A percentile compares a stretch with the other conserved stretches of the same genome.
These are phyloP conservation scores for Bombylius major DNA, from an alignment of 2,888 invertebrate species.

Conservation along the genomic window DNA sequence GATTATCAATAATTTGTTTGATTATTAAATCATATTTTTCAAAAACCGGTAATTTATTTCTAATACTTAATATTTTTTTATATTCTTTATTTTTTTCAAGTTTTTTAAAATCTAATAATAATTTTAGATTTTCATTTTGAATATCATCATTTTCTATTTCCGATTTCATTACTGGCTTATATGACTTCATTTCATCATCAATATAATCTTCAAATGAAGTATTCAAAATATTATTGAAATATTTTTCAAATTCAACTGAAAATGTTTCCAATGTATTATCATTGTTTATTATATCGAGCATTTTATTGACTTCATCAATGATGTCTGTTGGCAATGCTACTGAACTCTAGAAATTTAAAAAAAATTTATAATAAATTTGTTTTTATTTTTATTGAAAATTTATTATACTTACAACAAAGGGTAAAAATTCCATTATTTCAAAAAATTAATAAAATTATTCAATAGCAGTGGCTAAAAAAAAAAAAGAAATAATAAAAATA, in stretches of 20 bases:
- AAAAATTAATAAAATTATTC: too few species aligned
- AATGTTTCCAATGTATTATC: conserved; percentile 15
- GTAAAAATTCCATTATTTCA: too few species aligned
- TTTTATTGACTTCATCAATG: conserved; percentile 18
- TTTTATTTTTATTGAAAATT: too few species aligned
- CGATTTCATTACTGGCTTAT: background rate
- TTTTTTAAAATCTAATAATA: conserved; percentile 10
- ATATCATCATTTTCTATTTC: background rate
- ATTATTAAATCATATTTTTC: conserved; percentile 48
- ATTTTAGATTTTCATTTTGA: background rate
- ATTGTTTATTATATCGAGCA: conserved; percentile 15
- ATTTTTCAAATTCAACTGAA: conserved; percentile 20
- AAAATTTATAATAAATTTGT: too few species aligned
- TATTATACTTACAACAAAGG: too few species aligned
- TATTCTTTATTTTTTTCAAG: conserved; percentile 30
- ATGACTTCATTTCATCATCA: background rate
- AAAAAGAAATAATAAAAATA: too few species aligned
- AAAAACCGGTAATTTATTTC: conserved; percentile 56
- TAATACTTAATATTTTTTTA: conserved; percentile 43
- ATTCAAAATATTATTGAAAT: conserved; percentile 23
- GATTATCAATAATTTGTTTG: conserved; percentile 48
- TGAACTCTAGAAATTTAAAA: conserved; percentile 19
- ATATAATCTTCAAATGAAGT: conserved; percentile 25
- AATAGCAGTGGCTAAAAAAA: too few species aligned
- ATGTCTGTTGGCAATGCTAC: conserved; percentile 21